Evolutionary conservation across 2,113 vertebrate genomes (phyloP).

Genomic region (Corythaeola cristata): DNA sequence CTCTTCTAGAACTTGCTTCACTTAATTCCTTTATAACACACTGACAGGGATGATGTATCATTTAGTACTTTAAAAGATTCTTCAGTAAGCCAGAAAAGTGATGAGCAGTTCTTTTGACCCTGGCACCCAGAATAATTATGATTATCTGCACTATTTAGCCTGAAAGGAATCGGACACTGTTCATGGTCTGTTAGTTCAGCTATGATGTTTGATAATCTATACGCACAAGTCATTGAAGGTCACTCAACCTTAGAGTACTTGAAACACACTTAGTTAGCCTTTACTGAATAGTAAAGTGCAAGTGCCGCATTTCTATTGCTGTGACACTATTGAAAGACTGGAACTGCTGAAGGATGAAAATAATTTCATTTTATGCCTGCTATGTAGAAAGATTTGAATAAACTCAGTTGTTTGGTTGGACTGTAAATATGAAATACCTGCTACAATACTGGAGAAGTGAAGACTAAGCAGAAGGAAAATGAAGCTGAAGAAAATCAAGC

Average conservation of each 20-base stretch:
- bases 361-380: slow-evolving; percentile 49
- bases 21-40: slow-evolving; percentile 73
- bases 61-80: slow-evolving; percentile 74
- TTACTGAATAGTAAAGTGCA: slow-evolving; percentile 50
- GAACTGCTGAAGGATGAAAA: slow-evolving; percentile 55
- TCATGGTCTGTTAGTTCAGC: slow-evolving; percentile 73
- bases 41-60: slow-evolving; percentile 74
- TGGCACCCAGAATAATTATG: slow-evolving; percentile 71
- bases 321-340: background rate
- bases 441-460: background rate
- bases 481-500: background rate
- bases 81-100: slow-evolving; percentile 67
- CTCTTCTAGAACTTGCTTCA: slow-evolving; percentile 66
- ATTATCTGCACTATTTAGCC: slow-evolving; percentile 78
- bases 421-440: slow-evolving; percentile 19
- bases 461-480: slow-evolving; percentile 15
- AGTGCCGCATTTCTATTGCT: slow-evolving; percentile 35
- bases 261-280: slow-evolving; percentile 64
- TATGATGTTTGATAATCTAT: slow-evolving; percentile 75
- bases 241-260: slow-evolving; percentile 64
- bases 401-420: slow-evolving; percentile 27
- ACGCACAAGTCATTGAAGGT: slow-evolving; percentile 69
- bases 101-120: slow-evolving; percentile 73
- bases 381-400: slow-evolving; percentile 37
- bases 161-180: slow-evolving; percentile 66